Evolutionary conservation across 2,113 vertebrate species (phyloP), one percentile per base, ranked within the genome.

Genomic region (Myrmophylax atrothorax): DNA sequence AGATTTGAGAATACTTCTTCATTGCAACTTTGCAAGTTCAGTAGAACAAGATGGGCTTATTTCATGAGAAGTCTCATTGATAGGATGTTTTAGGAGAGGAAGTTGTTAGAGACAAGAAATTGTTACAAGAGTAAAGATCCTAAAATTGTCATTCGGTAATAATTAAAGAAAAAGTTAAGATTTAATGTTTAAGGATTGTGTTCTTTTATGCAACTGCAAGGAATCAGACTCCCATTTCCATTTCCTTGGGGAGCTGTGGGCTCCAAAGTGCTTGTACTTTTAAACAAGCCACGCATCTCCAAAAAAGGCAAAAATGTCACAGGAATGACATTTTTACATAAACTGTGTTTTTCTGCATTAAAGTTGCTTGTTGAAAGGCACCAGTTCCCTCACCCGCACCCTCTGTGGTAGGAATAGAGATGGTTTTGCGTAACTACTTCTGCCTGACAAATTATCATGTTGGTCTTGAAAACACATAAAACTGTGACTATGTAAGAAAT

Each of bases 291-390:
- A 81, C 1, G 3, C 8, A 8, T 92, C 74, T 96, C 85, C 82
- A 90, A 91, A 97, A 93, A 94, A 94, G 88, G 85, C 67, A 96
- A 94, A 96, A 90, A 92, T 96, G 78, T 94, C 77, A 84, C 40
- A 85, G 67, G 81, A 80, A 84, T 87, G 84, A 94, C 83, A 91
- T 96, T 95, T 96, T 90, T 80, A 89, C 62, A 72, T 87, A 87
- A 76, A 79, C 70, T 10, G 10, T 73, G 53, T 70, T 95, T 96
- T 95, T 89, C 84, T 49, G 7, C 56, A n/a, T 89, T 84, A 10
- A 81, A 88, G 73, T 95, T 94, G 53, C 68, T 37, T 37, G 19
- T 76, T 77, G 63, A 87, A 87, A 12, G 16, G 42, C 35, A 7
- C 69, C 91, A 84, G 37, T 86, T 94, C 85, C 63, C 25, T 94